These are phyloP conservation scores for Drosophila fungiperda DNA, from an alignment of 2,888 invertebrate genomes.

Conservation along the genomic window DNA sequence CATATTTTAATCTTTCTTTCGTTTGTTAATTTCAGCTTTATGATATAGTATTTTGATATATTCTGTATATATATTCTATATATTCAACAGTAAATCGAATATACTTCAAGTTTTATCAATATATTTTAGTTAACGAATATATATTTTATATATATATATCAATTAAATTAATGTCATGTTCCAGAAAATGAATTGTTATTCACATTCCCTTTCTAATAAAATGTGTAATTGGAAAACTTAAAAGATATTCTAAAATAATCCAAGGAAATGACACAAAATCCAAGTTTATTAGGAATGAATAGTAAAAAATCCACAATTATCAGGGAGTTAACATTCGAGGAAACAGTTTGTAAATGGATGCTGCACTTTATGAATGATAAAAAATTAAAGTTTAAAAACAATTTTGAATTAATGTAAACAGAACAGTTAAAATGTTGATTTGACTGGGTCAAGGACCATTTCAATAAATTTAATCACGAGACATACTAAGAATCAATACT, in stretches of 20 bases:
- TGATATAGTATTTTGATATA: too few relatives aligned
- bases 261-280: conserved; percentile 11
- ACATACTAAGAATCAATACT: not conserved
- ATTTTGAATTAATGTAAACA: conserved; percentile 30
- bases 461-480: conserved; percentile 23
- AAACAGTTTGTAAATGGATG: conserved; percentile 5
- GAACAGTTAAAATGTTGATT: conserved; percentile 21
- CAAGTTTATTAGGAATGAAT: conserved; percentile 7
- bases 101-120: too few relatives aligned
- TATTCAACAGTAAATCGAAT: too few relatives aligned
- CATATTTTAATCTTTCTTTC: too few relatives aligned
- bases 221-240: not conserved
- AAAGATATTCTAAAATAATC: not conserved
- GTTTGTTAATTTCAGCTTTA: too few relatives aligned
- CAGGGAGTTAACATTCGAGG: not conserved
- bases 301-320: conserved; percentile 21
- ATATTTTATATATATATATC: not conserved
- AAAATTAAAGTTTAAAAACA: conserved; percentile 37
- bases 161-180: not conserved
- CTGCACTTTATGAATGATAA: conserved; percentile 49
- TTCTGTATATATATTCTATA: too few relatives aligned
- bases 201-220: not conserved
- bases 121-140: too few relatives aligned
- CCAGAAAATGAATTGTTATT: not conserved
- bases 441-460: not conserved